Evolutionary conservation across 64 coral and sea anemone genomes (phyloP), one percentile per base, ranked within the genome.

Genomic region (Actinia equina): DNA sequence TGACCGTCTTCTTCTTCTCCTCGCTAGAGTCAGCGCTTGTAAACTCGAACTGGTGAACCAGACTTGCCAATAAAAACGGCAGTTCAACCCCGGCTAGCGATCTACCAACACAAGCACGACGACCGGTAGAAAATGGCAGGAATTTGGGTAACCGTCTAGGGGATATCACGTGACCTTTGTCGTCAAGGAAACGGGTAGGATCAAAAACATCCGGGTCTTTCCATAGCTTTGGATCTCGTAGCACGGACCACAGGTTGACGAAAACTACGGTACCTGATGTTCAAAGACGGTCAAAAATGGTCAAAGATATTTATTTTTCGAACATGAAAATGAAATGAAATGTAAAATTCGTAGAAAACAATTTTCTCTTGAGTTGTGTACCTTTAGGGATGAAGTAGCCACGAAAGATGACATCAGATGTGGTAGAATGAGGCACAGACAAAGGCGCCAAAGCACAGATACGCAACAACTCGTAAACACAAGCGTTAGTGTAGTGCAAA

Each of bases 361-460:
- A 23, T n/a, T 67, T 7, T 5, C 58, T 69, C 10, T 23, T 69
- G 22, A 20, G 22, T 9, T 26, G 0, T 82, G 12, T 82, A 82
- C 80, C 94, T 93, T 95, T 89, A 13, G 94, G 94, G 56, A 95
- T 95, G 14, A 67, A 87, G 79, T 89, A 95, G 15, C 88, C 91
- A 22, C 52, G 63, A 49, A 95, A 85, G 74, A 56, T 71, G 3
- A 89, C 84, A 22, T 95, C 94, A 30, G 77, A 45, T 25, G 84
- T 92, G 5, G 94, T 93, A 77, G 90, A 93, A 56, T 92, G 94
- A 15, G 91, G 94, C 30, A 95, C 22, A 18, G 87, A 58, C 26
- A 84, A 43, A 30, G 94, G 88, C 6, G 84, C 65, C 52, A 95
- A 23, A 60, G 63, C 45, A 30, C 53, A 89, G 7, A 23, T 77